These are phyloP conservation scores for Origma solitaria DNA, from an alignment of 2,113 vertebrate genomes.

Conservation along the genomic window DNA sequence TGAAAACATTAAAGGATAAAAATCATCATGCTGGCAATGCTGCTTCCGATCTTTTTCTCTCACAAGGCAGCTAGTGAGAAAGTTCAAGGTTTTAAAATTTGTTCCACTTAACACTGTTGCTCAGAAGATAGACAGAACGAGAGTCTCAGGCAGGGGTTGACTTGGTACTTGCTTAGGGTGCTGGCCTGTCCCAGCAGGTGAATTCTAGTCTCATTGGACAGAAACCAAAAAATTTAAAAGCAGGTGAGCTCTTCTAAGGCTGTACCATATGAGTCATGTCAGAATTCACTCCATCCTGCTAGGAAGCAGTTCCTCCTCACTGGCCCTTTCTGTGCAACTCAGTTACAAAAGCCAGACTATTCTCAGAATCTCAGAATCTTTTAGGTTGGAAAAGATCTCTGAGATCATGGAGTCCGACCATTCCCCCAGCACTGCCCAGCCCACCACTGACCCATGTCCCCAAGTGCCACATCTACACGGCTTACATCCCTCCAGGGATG, in stretches of 20 bases:
- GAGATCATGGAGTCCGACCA: background rate
- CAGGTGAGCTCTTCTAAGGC: background rate
- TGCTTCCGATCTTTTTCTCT: background rate
- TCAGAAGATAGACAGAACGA: background rate
- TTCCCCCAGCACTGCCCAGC: background rate
- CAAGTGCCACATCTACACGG: fast-evolving
- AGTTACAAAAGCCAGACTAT: background rate
- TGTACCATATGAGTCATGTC: fast-evolving
- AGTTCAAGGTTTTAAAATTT: background rate
- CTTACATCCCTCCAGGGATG: background rate
- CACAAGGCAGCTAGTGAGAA: background rate
- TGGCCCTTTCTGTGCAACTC: background rate
- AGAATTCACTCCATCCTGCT: background rate
- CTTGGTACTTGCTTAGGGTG: background rate
- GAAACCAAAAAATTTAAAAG: background rate
- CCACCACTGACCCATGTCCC: background rate
- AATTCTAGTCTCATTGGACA: background rate
- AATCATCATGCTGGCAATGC: background rate
- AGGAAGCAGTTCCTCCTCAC: background rate
- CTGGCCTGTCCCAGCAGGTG: background rate
- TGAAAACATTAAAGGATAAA: background rate
- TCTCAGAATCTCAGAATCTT: background rate
- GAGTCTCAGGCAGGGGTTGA: background rate
- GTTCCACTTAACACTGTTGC: background rate
- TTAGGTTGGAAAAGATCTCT: background rate